These are phyloP conservation scores for Drosophila planitibia DNA, from an alignment of 2,888 invertebrate genomes.

Conservation along the genomic window DNA sequence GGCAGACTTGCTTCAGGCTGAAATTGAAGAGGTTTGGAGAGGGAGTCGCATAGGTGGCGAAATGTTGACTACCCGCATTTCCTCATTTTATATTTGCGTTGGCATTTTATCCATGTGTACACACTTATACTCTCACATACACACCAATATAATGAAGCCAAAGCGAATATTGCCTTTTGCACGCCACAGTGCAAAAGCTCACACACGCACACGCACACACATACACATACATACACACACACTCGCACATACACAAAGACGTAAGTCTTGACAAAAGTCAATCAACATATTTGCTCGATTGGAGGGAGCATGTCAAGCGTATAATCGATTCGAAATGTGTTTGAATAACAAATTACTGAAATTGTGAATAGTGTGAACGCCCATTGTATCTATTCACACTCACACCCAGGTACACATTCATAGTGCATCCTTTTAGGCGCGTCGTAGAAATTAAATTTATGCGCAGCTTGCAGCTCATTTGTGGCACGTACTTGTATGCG, in stretches of 20 bases:
- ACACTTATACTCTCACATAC: conserved; percentile 24
- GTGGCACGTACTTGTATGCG: conserved; percentile 6
- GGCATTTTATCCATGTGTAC: conserved; percentile 51
- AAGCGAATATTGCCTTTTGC: conserved; percentile 25
- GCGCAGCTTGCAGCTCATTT: conserved; percentile 56
- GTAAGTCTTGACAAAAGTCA: conserved; percentile 78
- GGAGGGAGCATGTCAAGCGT: conserved; percentile 72
- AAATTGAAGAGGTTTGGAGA: conserved; percentile 28
- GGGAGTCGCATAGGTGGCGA: background rate
- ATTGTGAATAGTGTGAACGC: conserved; percentile 68
- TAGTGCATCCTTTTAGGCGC: conserved; percentile 60
- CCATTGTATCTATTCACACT: conserved; percentile 53
- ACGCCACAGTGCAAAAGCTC: conserved; percentile 41
- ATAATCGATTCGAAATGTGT: conserved; percentile 80
- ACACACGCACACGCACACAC: conserved; percentile 17
- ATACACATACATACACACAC: conserved; percentile 16
- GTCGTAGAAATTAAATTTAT: conserved; percentile 66
- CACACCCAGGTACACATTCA: conserved; percentile 20
- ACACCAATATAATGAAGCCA: conserved; percentile 3
- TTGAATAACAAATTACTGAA: conserved; percentile 80
- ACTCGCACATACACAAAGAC: conserved; percentile 27
- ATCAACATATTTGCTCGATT: conserved; percentile 80
- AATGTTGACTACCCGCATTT: conserved; percentile 56
- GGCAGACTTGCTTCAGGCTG: conserved; percentile 16
- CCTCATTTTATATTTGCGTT: conserved; percentile 72